Evolutionary conservation across 2,797 vertebrate genomes (phyloP).

Genomic region (Anguilla marmorata): DNA sequence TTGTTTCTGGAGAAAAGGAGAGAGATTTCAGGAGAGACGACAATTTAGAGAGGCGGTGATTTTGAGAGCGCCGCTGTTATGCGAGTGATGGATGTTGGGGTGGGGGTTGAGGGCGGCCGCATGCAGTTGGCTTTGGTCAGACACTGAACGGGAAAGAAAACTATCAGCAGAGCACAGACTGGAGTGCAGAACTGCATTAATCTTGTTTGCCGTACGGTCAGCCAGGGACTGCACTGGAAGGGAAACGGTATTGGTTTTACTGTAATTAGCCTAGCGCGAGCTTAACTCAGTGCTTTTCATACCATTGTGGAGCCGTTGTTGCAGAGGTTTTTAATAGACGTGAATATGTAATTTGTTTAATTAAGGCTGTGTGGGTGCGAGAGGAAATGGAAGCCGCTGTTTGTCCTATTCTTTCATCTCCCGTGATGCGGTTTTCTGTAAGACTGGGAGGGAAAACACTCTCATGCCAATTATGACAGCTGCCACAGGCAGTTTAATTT

Average conservation of each 20-base stretch:
- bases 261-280: slow-evolving; percentile 48
- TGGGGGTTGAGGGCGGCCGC: not conserved
- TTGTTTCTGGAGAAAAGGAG: not conserved
- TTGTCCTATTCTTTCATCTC: slow-evolving; percentile 10
- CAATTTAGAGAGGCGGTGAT: not conserved
- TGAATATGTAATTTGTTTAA: slow-evolving; percentile 48
- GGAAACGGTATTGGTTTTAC: slow-evolving; percentile 36
- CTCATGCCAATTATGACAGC: slow-evolving; percentile 34
- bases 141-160: not conserved
- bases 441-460: slow-evolving; percentile 20
- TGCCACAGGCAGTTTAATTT: slow-evolving; percentile 30
- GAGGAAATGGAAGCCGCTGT: not conserved
- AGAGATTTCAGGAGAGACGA: not conserved
- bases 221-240: slow-evolving; percentile 11
- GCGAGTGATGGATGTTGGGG: not conserved
- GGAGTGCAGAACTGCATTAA: not conserved
- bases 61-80: not conserved
- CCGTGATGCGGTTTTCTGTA: slow-evolving; percentile 21
- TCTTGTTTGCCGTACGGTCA: not conserved
- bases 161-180: slow-evolving; percentile 17
- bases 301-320: slow-evolving; percentile 36
- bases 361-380: slow-evolving; percentile 38
- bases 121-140: not conserved
- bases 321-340: slow-evolving; percentile 36
- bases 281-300: slow-evolving; percentile 41